phyloP scores from a whole-genome alignment of 2,797 vertebrate genomes.

The Yasuhikotakia modesta region DNA sequence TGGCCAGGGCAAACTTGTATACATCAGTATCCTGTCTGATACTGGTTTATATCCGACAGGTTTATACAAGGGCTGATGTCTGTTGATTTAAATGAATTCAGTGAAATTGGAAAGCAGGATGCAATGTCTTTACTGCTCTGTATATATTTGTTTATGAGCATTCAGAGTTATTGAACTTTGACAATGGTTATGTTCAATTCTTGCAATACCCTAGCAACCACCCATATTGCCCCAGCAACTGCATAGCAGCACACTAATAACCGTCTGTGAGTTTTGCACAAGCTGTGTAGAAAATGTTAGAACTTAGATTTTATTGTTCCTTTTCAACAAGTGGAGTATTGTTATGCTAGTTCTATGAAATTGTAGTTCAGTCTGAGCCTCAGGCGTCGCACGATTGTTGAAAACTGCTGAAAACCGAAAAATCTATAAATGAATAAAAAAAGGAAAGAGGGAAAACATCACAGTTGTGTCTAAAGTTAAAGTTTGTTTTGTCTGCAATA shows the following conservation, averaged over 20 bases:
- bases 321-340: not conserved
- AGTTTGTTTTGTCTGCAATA: conserved; percentile 5
- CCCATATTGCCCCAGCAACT: not conserved
- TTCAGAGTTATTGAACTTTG: not conserved
- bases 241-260: not conserved
- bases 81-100: conserved; percentile 54
- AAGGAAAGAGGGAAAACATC: not conserved
- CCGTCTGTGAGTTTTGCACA: not conserved
- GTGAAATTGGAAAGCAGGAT: conserved; percentile 33
- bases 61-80: conserved; percentile 43
- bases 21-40: conserved; percentile 59
- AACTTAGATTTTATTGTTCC: not conserved
- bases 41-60: too few species aligned
- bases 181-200: not conserved
- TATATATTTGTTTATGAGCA: too few species aligned
- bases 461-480: not conserved
- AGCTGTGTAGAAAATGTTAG: not conserved
- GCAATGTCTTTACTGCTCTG: too few species aligned
- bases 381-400: not conserved
- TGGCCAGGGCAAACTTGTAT: conserved; percentile 65
- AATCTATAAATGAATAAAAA: not conserved
- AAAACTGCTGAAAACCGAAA: not conserved
- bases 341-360: not conserved
- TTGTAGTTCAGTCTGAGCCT: not conserved
- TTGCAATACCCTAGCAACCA: not conserved